phyloP scores from a whole-genome alignment of 2,888 invertebrate species.

The Melieria crassipennis region DNA sequence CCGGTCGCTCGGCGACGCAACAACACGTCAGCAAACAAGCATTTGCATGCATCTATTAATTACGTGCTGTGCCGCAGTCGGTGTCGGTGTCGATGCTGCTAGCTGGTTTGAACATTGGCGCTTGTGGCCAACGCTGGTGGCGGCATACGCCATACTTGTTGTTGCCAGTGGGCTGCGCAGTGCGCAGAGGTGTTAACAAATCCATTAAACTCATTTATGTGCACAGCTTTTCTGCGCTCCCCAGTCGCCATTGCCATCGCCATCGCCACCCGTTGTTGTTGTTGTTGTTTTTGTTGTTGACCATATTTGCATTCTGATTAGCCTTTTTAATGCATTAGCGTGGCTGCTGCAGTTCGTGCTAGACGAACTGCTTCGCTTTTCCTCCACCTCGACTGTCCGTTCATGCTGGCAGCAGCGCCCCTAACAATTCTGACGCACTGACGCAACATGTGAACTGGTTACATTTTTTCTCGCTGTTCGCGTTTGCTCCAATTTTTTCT shows the following conservation, averaged over 20 bases:
- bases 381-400: no score
- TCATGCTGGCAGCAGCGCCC: no score
- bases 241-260: not conserved
- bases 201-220: constrained; percentile 49
- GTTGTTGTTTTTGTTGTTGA: constrained; percentile 47
- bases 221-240: not conserved
- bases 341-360: no score
- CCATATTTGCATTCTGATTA: constrained; percentile 59
- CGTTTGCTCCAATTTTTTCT: no score
- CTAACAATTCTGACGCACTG: no score
- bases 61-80: not conserved
- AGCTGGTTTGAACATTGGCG: not conserved
- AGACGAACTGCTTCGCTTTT: no score
- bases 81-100: not conserved
- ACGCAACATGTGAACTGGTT: no score
- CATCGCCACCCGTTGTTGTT: no score
- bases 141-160: not conserved
- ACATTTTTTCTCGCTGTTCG: no score
- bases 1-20: no score
- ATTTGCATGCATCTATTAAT: not conserved
- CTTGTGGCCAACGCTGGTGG: no score
- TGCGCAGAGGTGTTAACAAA: constrained; percentile 56
- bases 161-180: not conserved
- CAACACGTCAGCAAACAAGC: not conserved
- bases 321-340: constrained; percentile 40